Conservation (phyloP, 1,140 invertebrate species). For the Episyrphus balteatus region DNA sequence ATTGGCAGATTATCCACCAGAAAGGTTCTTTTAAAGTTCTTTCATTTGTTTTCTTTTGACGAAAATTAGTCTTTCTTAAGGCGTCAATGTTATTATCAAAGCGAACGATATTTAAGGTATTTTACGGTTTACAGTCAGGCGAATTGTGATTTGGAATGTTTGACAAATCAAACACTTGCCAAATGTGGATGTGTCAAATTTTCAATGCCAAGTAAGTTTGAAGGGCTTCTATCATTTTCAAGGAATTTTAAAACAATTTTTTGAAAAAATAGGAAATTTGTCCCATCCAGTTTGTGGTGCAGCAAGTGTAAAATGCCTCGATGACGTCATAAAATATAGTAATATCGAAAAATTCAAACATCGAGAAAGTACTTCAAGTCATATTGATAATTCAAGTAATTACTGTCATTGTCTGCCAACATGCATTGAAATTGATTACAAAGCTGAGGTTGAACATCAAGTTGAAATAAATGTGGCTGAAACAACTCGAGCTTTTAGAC, state of each 20-base stretch:
- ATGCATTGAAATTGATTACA: slow-evolving; percentile 46
- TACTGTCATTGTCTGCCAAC: slow-evolving; percentile 47
- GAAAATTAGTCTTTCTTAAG: slow-evolving; percentile 24
- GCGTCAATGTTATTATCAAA: slow-evolving; percentile 47
- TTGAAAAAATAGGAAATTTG: slow-evolving; percentile 23
- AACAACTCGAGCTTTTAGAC: not conserved
- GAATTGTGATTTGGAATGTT: slow-evolving; percentile 53
- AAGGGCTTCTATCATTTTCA: too few relatives aligned
- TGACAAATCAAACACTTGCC: slow-evolving; percentile 46
- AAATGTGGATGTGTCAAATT: slow-evolving; percentile 43
- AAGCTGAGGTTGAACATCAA: slow-evolving; percentile 44
- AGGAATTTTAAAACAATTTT: too few relatives aligned
- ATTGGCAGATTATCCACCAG: slow-evolving; percentile 41
- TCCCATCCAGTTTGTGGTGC: slow-evolving; percentile 38
- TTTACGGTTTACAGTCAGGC: slow-evolving; percentile 26
- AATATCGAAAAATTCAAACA: too few relatives aligned
- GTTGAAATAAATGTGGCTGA: slow-evolving; percentile 14
- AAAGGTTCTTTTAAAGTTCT: slow-evolving; percentile 8
- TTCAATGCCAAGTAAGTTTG: slow-evolving; percentile 49
- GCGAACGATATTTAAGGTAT: slow-evolving; percentile 42
- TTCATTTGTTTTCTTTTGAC: too few relatives aligned
- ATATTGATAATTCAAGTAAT: too few relatives aligned
- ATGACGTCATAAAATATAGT: slow-evolving; percentile 13
- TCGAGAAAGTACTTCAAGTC: too few relatives aligned
- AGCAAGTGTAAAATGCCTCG: slow-evolving; percentile 31